Evolutionary conservation across 2,113 vertebrate genomes (phyloP).

Genomic region (Larimichthys polyactis): DNA sequence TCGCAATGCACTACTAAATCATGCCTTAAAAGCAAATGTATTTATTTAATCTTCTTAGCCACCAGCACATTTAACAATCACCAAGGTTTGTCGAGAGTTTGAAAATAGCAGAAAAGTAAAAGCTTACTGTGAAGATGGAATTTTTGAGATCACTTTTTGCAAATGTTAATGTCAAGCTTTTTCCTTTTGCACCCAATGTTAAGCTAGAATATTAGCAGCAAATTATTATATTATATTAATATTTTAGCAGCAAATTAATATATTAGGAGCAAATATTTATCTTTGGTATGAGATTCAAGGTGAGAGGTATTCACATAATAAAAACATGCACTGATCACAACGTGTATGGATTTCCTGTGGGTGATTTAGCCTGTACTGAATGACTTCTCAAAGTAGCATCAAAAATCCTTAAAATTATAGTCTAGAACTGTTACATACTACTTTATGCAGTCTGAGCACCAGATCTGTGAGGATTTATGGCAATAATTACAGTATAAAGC

Average conservation of each 20-base stretch:
- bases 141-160: background rate
- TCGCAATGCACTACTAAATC: too few species aligned
- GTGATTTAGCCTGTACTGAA: background rate
- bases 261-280: too few species aligned
- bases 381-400: background rate
- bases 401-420: background rate
- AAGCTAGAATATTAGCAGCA: background rate
- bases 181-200: background rate
- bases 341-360: background rate
- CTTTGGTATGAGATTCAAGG: conserved; percentile 4
- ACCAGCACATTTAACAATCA: background rate
- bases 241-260: too few species aligned
- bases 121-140: background rate
- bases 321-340: background rate
- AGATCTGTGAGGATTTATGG: background rate
- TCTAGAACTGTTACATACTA: background rate
- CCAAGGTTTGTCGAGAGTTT: background rate
- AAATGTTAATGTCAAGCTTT: background rate
- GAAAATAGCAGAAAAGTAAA: background rate
- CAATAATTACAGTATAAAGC: background rate
- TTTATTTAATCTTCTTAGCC: too few species aligned
- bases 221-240: too few species aligned
- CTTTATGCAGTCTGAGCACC: background rate
- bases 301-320: conserved; percentile 2
- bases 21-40: too few species aligned